Percentiles rank a stretch among this genome's conserved stretches.
phyloP scores from a whole-genome alignment of 92 coral and sea anemone species.

The Ricordea florida region DNA sequence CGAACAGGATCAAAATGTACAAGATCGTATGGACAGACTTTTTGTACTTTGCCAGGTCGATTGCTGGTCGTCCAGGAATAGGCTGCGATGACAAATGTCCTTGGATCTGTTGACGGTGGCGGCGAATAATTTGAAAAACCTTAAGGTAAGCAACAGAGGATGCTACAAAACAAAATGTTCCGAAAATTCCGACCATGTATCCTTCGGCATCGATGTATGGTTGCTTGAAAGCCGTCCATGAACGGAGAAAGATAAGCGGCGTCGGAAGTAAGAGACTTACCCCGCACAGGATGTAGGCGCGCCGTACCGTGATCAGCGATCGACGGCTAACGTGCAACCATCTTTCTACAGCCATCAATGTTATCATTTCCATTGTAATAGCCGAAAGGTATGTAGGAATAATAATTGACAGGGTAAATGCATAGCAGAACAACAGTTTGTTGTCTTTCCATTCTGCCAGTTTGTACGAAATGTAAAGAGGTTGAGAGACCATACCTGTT shows the following conservation, averaged over 20 bases:
- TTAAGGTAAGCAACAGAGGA: background rate
- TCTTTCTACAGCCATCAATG: background rate
- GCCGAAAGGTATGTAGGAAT: background rate
- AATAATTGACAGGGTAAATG: background rate
- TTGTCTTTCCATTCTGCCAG: background rate
- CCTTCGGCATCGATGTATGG: background rate
- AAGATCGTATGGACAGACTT: background rate
- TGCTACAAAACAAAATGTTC: background rate
- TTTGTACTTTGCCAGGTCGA: constrained; percentile 2
- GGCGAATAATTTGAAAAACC: background rate
- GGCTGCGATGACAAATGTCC: background rate
- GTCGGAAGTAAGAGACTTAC: background rate
- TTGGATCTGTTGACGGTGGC: background rate
- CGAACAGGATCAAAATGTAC: background rate
- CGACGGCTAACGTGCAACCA: background rate
- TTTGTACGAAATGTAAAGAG: background rate
- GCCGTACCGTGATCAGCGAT: background rate
- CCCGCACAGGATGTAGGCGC: background rate
- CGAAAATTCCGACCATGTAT: background rate
- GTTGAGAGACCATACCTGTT: background rate
- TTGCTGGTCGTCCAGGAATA: background rate
- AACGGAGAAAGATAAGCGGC: background rate
- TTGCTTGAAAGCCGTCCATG: background rate
- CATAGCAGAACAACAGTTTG: background rate
- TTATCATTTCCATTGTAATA: background rate